Conservation (phyloP, 2,888 invertebrate species). For the Hetaerina titia region DNA sequence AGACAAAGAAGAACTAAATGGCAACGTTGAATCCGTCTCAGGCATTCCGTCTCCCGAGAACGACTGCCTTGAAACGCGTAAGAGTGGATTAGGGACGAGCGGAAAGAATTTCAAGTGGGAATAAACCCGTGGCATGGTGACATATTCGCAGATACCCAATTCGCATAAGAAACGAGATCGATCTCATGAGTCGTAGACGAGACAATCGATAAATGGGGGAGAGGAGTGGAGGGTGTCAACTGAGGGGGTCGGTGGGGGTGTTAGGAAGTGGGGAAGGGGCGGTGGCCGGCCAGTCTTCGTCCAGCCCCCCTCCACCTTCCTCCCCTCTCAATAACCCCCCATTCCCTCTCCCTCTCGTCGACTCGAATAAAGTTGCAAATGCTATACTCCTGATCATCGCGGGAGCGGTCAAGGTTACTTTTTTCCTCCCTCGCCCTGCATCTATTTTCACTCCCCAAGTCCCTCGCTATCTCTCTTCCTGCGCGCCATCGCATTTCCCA, state of each 20-base stretch:
- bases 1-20: not conserved
- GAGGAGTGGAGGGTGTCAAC: constrained; percentile 6
- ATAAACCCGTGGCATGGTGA: not conserved
- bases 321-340: not conserved
- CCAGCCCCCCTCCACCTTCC: not conserved
- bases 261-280: constrained; percentile 27
- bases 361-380: constrained; percentile 56
- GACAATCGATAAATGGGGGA: constrained; percentile 2
- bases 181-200: not conserved
- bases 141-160: not conserved
- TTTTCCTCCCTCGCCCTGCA: constrained; percentile 6
- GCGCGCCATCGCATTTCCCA: not conserved
- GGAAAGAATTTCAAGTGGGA: not conserved
- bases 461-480: not conserved
- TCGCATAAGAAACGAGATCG: constrained; percentile 18
- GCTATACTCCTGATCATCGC: constrained; percentile 56
- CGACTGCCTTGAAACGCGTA: not conserved
- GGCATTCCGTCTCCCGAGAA: not conserved
- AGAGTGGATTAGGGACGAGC: constrained; percentile 16
- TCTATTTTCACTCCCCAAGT: constrained; percentile 34
- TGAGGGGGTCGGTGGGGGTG: constrained; percentile 17
- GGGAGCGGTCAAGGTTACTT: constrained; percentile 60
- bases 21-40: not conserved
- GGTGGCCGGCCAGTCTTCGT: not conserved
- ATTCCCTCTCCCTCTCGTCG: not conserved